These are phyloP conservation scores for Falco cherrug DNA, from an alignment of 2,797 vertebrate species.

Conservation along the genomic window DNA sequence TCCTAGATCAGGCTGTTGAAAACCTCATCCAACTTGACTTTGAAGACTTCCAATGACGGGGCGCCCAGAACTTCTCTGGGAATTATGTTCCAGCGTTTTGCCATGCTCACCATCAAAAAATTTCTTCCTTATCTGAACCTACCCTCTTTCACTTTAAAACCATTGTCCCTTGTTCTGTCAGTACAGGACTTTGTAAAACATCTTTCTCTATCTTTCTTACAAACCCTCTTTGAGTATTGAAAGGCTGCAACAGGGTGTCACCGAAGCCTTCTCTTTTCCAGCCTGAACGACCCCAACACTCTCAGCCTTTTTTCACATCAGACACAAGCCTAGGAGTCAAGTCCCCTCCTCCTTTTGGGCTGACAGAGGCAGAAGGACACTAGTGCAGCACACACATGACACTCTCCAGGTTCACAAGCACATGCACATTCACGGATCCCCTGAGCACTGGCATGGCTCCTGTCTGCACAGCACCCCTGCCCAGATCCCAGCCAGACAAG, in stretches of 20 bases:
- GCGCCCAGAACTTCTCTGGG: no score
- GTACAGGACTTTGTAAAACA: not conserved
- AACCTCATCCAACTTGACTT: not conserved
- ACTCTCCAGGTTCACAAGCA: not conserved
- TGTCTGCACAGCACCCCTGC: no score
- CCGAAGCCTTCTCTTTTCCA: not conserved
- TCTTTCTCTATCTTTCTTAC: not conserved
- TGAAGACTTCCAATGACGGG: not conserved
- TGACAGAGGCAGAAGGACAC: not conserved
- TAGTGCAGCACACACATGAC: not conserved
- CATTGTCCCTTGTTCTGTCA: not conserved
- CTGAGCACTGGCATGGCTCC: accelerated
- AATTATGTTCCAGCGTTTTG: not conserved
- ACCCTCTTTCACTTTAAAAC: not conserved
- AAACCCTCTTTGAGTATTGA: not conserved
- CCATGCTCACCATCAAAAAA: not conserved
- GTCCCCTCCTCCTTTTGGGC: no score
- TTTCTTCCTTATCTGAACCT: not conserved
- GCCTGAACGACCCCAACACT: not conserved
- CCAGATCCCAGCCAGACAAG: not conserved
- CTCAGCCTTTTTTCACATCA: no score
- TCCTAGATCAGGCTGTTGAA: not conserved
- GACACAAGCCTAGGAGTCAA: no score
- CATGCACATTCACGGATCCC: accelerated
- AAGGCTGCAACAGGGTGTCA: not conserved